Percentiles rank a stretch among this genome's conserved stretches.
Conservation (phyloP, 2,888 invertebrate genomes). For the Amphipoea oculea region DNA sequence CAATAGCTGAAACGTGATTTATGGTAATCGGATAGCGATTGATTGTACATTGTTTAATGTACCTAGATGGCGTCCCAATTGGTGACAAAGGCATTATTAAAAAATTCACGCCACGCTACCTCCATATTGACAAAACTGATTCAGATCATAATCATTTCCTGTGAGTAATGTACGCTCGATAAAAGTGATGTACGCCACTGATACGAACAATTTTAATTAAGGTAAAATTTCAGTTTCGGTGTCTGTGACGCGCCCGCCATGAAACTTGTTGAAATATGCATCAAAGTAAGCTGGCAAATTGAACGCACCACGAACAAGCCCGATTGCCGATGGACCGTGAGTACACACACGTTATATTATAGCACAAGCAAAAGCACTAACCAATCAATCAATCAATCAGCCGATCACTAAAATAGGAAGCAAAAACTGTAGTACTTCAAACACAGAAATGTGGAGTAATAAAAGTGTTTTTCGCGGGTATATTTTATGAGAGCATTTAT, state of each 20-base stretch:
- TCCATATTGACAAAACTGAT: constrained; percentile 42
- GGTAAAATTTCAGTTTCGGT: constrained; percentile 70
- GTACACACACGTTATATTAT: constrained; percentile 56
- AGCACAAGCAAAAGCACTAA: constrained; percentile 62
- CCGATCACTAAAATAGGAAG: constrained; percentile 45
- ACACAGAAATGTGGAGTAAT: constrained; percentile 38
- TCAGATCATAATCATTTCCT: constrained; percentile 51
- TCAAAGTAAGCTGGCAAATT: constrained; percentile 79
- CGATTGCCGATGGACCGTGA: constrained; percentile 72
- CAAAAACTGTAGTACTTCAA: constrained; percentile 36
- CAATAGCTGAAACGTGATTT: constrained; percentile 55
- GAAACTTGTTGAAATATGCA: constrained; percentile 80
- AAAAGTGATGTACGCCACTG: constrained; percentile 62
- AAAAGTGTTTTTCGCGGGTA: constrained; percentile 48
- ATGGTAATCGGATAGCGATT: constrained; percentile 61
- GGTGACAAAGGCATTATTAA: constrained; percentile 45
- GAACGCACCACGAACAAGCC: constrained; percentile 74
- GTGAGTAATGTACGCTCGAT: constrained; percentile 56
- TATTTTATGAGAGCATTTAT: constrained; percentile 46
- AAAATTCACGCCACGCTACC: constrained; percentile 33
- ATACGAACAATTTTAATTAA: constrained; percentile 75
- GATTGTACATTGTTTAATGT: constrained; percentile 59
- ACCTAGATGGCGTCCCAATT: constrained; percentile 30
- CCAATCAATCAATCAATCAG: constrained; percentile 61
- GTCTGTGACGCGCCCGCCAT: constrained; percentile 63